These are phyloP conservation scores for Muscicapa adusta DNA, from an alignment of 2,113 vertebrate species.

Conservation along the genomic window DNA sequence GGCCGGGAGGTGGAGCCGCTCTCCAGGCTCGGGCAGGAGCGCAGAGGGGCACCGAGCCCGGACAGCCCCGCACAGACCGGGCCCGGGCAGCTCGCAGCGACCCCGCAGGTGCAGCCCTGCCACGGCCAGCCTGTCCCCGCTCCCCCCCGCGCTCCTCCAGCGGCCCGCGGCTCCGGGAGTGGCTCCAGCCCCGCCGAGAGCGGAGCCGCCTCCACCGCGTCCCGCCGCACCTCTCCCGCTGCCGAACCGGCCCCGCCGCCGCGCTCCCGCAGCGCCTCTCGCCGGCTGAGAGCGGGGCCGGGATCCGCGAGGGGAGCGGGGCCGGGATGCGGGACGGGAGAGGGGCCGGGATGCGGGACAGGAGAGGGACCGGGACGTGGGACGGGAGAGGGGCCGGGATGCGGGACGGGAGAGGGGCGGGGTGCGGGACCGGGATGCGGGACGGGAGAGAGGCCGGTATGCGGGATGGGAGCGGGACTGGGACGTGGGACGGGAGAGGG, in stretches of 20 bases:
- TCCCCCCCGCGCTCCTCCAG: background rate
- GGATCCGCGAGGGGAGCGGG: background rate
- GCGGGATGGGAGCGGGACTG: too few relatives aligned
- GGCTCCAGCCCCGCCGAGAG: background rate
- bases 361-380: too few relatives aligned
- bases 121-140: background rate
- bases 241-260: background rate
- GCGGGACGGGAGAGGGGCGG: too few relatives aligned
- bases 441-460: too few relatives aligned
- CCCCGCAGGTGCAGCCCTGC: background rate
- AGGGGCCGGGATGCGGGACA: too few relatives aligned
- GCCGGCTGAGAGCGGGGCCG: background rate
- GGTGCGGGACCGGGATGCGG: too few relatives aligned
- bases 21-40: background rate
- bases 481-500: too few relatives aligned
- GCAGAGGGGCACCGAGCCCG: background rate
- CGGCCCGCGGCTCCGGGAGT: background rate
- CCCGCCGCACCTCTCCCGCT: background rate
- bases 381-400: too few relatives aligned
- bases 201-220: background rate
- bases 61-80: background rate
- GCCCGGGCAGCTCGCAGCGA: accelerated
- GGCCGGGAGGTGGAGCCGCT: background rate
- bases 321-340: too few relatives aligned
- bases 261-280: background rate